Conservation (phyloP, 2,797 vertebrate genomes). For the Octomys mimax region DNA sequence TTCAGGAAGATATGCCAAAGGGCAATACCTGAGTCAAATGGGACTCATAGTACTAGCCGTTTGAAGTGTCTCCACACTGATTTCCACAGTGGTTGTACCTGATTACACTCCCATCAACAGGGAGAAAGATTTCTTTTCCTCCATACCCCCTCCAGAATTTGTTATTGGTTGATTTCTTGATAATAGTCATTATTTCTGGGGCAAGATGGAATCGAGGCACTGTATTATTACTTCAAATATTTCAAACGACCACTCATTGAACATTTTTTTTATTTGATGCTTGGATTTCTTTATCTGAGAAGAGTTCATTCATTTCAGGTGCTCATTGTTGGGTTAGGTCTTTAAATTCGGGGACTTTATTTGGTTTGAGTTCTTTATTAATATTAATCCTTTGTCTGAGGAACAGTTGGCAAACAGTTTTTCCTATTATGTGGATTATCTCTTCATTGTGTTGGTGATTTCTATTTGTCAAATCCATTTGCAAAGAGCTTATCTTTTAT, state of each 20-base stretch:
- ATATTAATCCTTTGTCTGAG: background rate
- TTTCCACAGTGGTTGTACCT: background rate
- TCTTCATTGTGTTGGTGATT: background rate
- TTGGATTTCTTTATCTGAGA: background rate
- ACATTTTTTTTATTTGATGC: background rate
- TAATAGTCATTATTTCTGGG: background rate
- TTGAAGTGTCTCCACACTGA: background rate
- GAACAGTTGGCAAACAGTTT: background rate
- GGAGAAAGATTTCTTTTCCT: background rate
- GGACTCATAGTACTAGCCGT: background rate
- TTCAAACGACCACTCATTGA: background rate
- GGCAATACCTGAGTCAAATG: background rate
- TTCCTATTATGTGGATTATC: background rate
- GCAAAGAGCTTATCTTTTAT: slow-evolving; percentile 43
- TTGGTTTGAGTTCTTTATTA: background rate
- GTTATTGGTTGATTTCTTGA: background rate
- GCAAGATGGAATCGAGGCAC: background rate
- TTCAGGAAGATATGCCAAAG: background rate
- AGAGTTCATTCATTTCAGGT: background rate
- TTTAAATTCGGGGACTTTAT: background rate
- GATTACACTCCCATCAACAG: background rate
- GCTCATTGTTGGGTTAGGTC: background rate
- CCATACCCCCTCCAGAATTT: background rate
- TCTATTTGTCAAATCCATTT: background rate
- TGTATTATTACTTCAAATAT: background rate